Evolutionary conservation across 2,113 vertebrate genomes (phyloP).

Genomic region (Narcine bancroftii): DNA sequence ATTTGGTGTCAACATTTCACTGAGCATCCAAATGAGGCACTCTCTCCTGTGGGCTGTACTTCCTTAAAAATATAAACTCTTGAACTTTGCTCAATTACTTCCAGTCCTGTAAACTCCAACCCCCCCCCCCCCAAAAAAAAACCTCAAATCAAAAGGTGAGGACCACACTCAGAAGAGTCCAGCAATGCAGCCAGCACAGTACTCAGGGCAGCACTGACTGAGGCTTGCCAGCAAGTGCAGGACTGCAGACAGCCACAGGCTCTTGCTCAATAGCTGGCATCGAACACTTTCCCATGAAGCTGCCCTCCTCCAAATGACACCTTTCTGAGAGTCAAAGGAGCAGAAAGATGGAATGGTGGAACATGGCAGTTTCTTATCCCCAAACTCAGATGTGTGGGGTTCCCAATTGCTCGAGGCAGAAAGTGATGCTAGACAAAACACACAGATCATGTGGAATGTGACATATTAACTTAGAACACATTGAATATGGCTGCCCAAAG

Average conservation of each 20-base stretch:
- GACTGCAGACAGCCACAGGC: too few relatives aligned
- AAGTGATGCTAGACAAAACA: background rate
- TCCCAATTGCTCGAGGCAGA: conserved; percentile 24
- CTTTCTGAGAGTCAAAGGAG: too few relatives aligned
- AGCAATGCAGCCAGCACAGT: background rate
- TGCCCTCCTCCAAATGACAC: background rate
- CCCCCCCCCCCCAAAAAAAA: background rate
- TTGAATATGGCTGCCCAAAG: background rate
- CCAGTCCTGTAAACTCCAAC: background rate
- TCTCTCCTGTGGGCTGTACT: background rate
- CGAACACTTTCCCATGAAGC: background rate
- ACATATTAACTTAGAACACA: background rate
- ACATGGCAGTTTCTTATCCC: background rate
- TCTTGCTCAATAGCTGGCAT: too few relatives aligned
- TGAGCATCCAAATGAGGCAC: background rate
- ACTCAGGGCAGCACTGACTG: too few relatives aligned
- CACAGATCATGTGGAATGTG: background rate
- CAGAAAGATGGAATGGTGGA: background rate
- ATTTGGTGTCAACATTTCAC: conserved; percentile 27
- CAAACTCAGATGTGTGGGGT: background rate
- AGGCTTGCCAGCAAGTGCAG: too few relatives aligned
- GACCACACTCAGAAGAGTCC: background rate
- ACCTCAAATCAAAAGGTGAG: background rate
- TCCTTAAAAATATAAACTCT: background rate
- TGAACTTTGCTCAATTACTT: background rate